Percentiles rank a stretch among this genome's conserved stretches.
Conservation (phyloP, 2,113 vertebrate species). For the Plecotus auritus region DNA sequence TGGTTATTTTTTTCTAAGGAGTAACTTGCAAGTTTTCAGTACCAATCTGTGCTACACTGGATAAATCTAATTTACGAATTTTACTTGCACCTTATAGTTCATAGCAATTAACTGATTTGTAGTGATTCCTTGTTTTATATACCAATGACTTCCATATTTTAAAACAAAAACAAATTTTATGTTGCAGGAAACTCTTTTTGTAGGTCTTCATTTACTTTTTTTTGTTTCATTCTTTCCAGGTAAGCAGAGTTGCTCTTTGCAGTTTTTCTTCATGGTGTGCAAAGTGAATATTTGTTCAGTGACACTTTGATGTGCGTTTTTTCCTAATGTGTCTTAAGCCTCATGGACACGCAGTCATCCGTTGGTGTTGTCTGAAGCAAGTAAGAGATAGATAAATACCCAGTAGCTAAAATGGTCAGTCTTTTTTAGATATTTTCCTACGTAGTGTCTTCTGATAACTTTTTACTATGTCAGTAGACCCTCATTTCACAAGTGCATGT, state of each 20-base stretch:
- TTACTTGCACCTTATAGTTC: constrained; percentile 81
- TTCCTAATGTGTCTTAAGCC: constrained; percentile 55
- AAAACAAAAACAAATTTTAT: constrained; percentile 55
- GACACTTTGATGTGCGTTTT: constrained; percentile 3
- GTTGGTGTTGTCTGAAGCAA: constrained; percentile 54
- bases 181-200: constrained; percentile 67
- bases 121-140: constrained; percentile 78
- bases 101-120: constrained; percentile 76
- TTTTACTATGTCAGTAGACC: constrained; percentile 36
- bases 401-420: constrained; percentile 53
- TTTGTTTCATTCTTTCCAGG: constrained; percentile 48
- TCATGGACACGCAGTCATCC: constrained; percentile 19
- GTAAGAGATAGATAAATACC: constrained; percentile 47
- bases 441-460: constrained; percentile 43
- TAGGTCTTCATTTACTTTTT: constrained; percentile 61
- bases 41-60: constrained; percentile 86
- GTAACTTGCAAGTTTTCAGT: constrained; percentile 86
- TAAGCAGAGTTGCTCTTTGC: constrained; percentile 34
- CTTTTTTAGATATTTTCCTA: constrained; percentile 57
- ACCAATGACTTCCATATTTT: constrained; percentile 74
- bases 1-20: constrained; percentile 80
- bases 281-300: constrained; percentile 60
- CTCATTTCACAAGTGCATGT: constrained; percentile 48
- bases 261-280: constrained; percentile 58
- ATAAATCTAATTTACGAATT: constrained; percentile 75